These are phyloP conservation scores for Octonoba sinensis DNA, from an alignment of 2,888 invertebrate genomes.

Conservation along the genomic window DNA sequence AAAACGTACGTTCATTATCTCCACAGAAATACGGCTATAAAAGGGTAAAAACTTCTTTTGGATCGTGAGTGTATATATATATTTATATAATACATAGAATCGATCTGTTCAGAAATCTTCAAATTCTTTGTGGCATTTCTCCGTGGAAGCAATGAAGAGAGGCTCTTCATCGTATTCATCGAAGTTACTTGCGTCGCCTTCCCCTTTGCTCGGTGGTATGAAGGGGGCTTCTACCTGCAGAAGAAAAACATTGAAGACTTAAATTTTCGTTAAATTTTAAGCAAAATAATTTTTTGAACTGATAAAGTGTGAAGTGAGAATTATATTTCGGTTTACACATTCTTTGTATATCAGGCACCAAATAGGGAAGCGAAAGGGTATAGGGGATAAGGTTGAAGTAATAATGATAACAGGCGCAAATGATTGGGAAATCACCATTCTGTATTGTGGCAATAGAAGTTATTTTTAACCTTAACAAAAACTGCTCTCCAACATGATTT, in stretches of 20 bases:
- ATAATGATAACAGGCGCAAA: too few relatives aligned
- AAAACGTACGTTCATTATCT: too few relatives aligned
- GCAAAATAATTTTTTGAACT: not conserved
- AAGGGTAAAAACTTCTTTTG: conserved; percentile 28
- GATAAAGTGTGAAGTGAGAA: too few relatives aligned
- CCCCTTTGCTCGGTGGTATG: conserved; percentile 66
- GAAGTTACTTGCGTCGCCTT: conserved; percentile 68
- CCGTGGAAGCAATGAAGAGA: conserved; percentile 65
- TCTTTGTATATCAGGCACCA: not conserved
- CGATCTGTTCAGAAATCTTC: conserved; percentile 63
- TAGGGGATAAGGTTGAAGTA: too few relatives aligned
- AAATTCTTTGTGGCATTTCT: conserved; percentile 67
- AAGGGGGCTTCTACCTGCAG: conserved; percentile 67
- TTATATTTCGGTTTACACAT: not conserved
- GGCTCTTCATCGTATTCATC: conserved; percentile 68
- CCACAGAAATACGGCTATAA: conserved; percentile 22
- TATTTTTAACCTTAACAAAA: too few relatives aligned
- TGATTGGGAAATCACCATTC: too few relatives aligned
- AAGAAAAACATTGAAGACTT: not conserved
- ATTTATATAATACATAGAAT: conserved; percentile 10
- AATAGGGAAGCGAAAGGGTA: too few relatives aligned
- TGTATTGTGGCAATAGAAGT: too few relatives aligned
- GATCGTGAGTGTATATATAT: conserved; percentile 2
- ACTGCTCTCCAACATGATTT: too few relatives aligned
- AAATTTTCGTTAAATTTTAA: not conserved